A percentile compares a stretch with the other conserved stretches of the same genome.
These are phyloP conservation scores for Phasia obesa DNA, from an alignment of 2,888 invertebrate species.

Conservation along the genomic window DNA sequence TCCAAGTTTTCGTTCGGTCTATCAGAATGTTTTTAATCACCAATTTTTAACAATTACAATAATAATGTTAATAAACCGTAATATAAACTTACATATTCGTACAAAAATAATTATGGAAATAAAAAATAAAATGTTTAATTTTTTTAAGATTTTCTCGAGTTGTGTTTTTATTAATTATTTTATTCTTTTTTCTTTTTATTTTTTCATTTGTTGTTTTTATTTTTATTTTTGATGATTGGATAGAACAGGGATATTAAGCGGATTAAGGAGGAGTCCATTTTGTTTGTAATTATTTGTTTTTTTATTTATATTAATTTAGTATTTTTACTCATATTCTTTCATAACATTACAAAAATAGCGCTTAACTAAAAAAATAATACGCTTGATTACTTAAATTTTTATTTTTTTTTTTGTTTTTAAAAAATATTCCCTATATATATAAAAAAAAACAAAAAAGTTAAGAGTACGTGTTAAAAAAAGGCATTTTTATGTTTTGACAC, in stretches of 20 bases:
- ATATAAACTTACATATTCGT: conserved; percentile 21
- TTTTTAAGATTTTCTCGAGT: conserved; percentile 44
- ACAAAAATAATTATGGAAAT: conserved; percentile 29
- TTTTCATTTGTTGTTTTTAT: background rate
- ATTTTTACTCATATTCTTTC: conserved; percentile 54
- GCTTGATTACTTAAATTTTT: conserved; percentile 67
- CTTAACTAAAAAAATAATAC: conserved; percentile 65
- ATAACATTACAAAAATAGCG: conserved; percentile 68
- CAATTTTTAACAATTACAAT: background rate
- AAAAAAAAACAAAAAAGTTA: conserved; percentile 52
- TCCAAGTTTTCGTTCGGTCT: conserved; percentile 11
- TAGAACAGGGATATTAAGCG: conserved; percentile 53
- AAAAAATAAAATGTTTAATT: background rate
- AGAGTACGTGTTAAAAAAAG: conserved; percentile 63
- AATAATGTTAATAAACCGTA: conserved; percentile 13
- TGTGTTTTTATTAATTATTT: conserved; percentile 41
- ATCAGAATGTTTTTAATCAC: background rate
- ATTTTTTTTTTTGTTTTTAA: conserved; percentile 58
- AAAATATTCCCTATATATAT: conserved; percentile 61
- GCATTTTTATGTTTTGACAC: conserved; percentile 68
- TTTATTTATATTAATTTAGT: conserved; percentile 57
- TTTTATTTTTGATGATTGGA: conserved; percentile 43
- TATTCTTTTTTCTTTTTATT: conserved; percentile 55
- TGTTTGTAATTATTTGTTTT: conserved; percentile 29
- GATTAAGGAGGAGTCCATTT: conserved; percentile 43